Evolutionary conservation across 1,140 invertebrate species (phyloP).

Genomic region (Paramacrobiotus metropolitanus): DNA sequence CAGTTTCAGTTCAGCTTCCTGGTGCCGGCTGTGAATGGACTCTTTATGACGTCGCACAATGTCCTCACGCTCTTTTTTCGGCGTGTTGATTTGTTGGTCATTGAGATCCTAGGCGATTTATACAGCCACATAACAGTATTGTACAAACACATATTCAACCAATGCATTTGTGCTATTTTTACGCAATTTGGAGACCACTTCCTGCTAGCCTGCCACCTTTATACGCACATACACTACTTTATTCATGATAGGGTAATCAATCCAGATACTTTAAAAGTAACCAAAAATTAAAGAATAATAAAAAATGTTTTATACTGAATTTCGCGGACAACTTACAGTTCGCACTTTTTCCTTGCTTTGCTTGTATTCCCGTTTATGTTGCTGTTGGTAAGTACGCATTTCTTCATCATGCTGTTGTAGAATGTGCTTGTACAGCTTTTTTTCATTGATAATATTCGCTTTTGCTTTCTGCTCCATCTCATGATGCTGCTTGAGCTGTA

Average conservation of each 20-base stretch:
- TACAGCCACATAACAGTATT: too few relatives aligned
- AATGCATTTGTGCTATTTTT: constrained; percentile 3
- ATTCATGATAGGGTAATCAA: too few relatives aligned
- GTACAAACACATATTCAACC: too few relatives aligned
- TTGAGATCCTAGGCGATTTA: constrained; percentile 41
- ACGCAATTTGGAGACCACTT: constrained; percentile 1
- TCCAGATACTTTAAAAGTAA: too few relatives aligned
- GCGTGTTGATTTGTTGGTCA: constrained; percentile 66
- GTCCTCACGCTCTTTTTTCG: constrained; percentile 70
- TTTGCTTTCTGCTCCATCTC: constrained; percentile 39
- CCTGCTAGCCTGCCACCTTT: too few relatives aligned
- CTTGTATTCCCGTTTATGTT: constrained; percentile 94
- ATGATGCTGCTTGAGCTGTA: constrained; percentile 61
- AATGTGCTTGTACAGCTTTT: constrained; percentile 63
- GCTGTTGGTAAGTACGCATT: constrained; percentile 57
- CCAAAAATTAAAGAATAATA: constrained; percentile 6
- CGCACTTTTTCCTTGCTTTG: constrained; percentile 57
- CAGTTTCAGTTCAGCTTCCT: constrained; percentile 67
- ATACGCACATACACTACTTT: too few relatives aligned
- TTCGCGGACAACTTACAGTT: background rate
- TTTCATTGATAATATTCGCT: constrained; percentile 20
- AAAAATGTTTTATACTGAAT: constrained; percentile 7
- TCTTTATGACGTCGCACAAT: constrained; percentile 30
- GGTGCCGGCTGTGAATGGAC: constrained; percentile 32
- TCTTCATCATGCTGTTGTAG: constrained; percentile 64